phyloP scores from a whole-genome alignment of 2,888 invertebrate species.

The Drosophila kanekoi region DNA sequence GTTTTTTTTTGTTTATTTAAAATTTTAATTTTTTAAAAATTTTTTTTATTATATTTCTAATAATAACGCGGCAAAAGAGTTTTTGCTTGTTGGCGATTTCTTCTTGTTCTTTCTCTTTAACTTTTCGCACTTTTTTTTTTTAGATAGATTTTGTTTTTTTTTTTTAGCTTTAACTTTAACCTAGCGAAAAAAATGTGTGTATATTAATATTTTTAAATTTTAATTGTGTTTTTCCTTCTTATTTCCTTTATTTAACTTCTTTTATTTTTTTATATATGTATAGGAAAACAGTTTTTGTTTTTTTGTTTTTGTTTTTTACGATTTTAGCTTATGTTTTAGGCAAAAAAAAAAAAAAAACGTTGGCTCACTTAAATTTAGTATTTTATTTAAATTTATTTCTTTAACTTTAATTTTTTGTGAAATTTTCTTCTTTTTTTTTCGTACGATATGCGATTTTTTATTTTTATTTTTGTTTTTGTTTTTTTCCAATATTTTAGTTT shows the following conservation, averaged over 20 bases:
- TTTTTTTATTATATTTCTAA: slow-evolving; percentile 58
- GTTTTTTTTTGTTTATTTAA: slow-evolving; percentile 47
- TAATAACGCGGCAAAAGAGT: slow-evolving; percentile 75
- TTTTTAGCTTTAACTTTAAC: slow-evolving; percentile 58
- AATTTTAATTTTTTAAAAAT: slow-evolving; percentile 20
- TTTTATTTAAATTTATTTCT: slow-evolving; percentile 33
- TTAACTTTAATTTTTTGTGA: slow-evolving; percentile 45
- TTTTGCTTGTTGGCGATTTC: slow-evolving; percentile 25
- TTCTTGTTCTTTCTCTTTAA: slow-evolving; percentile 19
- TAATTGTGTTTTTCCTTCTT: slow-evolving; percentile 24
- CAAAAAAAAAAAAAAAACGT: slow-evolving; percentile 76
- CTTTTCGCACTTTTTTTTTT: slow-evolving; percentile 37
- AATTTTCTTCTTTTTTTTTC: slow-evolving; percentile 69
- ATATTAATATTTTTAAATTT: slow-evolving; percentile 51
- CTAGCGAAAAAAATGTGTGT: slow-evolving; percentile 67
- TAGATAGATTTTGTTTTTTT: slow-evolving; percentile 47
- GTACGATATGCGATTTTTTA: slow-evolving; percentile 71
- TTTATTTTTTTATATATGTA: slow-evolving; percentile 41
- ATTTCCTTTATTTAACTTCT: too few relatives aligned
- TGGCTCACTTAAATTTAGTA: slow-evolving; percentile 62
- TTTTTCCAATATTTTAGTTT: slow-evolving; percentile 60
- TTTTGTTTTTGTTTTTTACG: slow-evolving; percentile 50
- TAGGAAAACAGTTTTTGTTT: slow-evolving; percentile 72
- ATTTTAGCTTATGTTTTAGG: slow-evolving; percentile 67
- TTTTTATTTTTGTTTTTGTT: slow-evolving; percentile 44